Evolutionary conservation across 2,797 vertebrate species (phyloP).

Genomic region (Acridotheres tristis): DNA sequence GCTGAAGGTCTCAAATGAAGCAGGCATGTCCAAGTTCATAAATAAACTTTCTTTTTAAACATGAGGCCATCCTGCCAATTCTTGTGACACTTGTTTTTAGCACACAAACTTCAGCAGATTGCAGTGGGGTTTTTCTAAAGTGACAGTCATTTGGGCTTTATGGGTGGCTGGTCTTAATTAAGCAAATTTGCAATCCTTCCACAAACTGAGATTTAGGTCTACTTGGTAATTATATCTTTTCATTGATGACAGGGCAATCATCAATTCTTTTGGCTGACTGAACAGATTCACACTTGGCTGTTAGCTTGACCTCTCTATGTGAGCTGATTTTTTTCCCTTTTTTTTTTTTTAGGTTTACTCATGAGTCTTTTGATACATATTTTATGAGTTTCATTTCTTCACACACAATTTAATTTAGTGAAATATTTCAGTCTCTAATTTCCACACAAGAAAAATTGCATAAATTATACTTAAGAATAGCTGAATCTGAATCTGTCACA

Average conservation of each 20-base stretch:
- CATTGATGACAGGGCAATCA: background rate
- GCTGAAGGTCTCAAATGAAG: background rate
- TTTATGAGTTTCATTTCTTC: background rate
- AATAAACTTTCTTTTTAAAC: background rate
- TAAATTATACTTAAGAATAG: background rate
- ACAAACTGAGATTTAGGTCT: constrained; percentile 3
- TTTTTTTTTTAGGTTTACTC: background rate
- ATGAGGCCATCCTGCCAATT: background rate
- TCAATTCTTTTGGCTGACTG: background rate
- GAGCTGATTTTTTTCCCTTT: background rate
- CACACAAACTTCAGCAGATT: constrained; percentile 9
- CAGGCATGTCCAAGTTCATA: background rate
- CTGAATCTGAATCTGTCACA: background rate
- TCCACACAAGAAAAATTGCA: background rate
- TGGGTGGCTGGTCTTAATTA: constrained; percentile 17
- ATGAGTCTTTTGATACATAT: background rate
- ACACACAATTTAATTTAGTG: background rate
- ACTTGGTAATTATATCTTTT: background rate
- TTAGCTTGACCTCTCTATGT: background rate
- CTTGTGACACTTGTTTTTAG: background rate
- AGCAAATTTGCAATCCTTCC: background rate
- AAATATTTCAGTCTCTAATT: background rate
- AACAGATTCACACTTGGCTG: background rate
- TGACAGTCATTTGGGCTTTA: constrained; percentile 27
- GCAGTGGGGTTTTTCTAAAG: background rate